A percentile compares a stretch with the other conserved stretches of the same genome.
phyloP scores from a whole-genome alignment of 2,797 vertebrate species.

The Chelonia mydas region DNA sequence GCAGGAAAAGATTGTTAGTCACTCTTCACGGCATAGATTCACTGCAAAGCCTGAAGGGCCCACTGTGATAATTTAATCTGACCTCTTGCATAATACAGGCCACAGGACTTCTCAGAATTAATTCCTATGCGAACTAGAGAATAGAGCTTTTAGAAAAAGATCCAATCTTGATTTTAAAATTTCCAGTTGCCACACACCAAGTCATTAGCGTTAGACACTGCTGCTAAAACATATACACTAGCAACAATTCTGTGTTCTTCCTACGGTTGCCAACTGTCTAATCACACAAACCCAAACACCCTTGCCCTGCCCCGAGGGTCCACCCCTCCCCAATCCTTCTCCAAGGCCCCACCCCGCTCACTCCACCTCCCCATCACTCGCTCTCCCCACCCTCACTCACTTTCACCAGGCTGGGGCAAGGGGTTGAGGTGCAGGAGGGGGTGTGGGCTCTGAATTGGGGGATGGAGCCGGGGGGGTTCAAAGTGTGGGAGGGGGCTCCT shows the following conservation, averaged over 20 bases:
- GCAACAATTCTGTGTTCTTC: neutral
- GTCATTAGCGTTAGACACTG: neutral
- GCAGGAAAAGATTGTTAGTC: neutral
- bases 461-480: too few relatives aligned
- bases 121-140: neutral
- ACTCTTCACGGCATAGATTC: neutral
- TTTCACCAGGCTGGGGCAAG: too few relatives aligned
- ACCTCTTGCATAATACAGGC: neutral
- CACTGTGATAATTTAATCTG: neutral
- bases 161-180: neutral
- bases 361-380: too few relatives aligned
- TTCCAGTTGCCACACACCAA: neutral
- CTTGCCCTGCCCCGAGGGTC: too few relatives aligned
- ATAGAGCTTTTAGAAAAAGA: neutral
- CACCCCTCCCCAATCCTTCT: too few relatives aligned
- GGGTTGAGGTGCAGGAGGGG: too few relatives aligned
- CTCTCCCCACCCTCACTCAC: too few relatives aligned
- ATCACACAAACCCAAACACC: too few relatives aligned
- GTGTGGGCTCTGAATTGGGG: too few relatives aligned
- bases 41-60: neutral
- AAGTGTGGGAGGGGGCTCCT: too few relatives aligned
- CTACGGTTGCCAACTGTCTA: too few relatives aligned
- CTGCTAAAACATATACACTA: neutral
- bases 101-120: neutral
- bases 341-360: too few relatives aligned